A percentile compares a stretch with the other conserved stretches of the same genome.
Conservation (phyloP, 2,888 invertebrate genomes). For the Amiota minor region DNA sequence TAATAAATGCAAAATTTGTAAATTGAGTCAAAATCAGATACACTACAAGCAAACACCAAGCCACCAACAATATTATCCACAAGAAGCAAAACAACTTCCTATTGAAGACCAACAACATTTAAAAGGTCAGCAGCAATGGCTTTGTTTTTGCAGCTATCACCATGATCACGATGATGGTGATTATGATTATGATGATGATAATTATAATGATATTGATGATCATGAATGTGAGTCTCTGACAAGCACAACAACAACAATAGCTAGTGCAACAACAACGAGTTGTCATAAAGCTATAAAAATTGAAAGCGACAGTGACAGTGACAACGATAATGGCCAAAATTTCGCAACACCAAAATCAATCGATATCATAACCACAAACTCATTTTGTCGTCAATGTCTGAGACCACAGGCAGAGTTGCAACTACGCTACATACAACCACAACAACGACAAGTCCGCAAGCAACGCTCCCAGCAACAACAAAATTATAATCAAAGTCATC, state of each 20-base stretch:
- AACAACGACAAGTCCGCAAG: slow-evolving; percentile 51
- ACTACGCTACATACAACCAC: slow-evolving; percentile 49
- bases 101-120: too few relatives aligned
- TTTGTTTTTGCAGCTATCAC: too few relatives aligned
- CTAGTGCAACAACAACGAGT: slow-evolving; percentile 18
- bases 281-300: slow-evolving; percentile 19
- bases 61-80: too few relatives aligned
- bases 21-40: too few relatives aligned
- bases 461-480: slow-evolving; percentile 55
- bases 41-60: too few relatives aligned
- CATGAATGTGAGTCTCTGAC: background rate
- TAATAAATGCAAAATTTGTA: background rate
- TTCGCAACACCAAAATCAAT: slow-evolving; percentile 22
- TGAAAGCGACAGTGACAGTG: slow-evolving; percentile 7
- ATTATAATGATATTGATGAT: background rate
- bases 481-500: slow-evolving; percentile 34
- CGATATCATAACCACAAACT: slow-evolving; percentile 18
- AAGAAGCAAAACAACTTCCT: too few relatives aligned
- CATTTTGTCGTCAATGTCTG: slow-evolving; percentile 68
- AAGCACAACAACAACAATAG: slow-evolving; percentile 32
- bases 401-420: slow-evolving; percentile 66
- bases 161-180: background rate
- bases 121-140: too few relatives aligned
- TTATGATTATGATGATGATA: background rate
- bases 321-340: slow-evolving; percentile 23